Evolutionary conservation across 2,888 invertebrate species (phyloP).

Genomic region (Endotricha flammealis): DNA sequence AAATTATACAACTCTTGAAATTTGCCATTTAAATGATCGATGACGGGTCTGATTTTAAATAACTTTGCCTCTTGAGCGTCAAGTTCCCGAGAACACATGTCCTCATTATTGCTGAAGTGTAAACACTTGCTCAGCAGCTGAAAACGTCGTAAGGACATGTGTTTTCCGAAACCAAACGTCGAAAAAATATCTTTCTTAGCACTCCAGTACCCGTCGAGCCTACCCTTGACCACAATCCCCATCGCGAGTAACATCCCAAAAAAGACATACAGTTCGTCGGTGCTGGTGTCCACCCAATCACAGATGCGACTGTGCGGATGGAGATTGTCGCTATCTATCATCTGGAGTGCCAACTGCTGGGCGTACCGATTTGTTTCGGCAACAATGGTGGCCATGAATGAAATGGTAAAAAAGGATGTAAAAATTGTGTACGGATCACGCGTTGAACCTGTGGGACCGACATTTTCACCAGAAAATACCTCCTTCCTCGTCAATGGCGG

Average conservation of each 20-base stretch:
- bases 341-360: conserved; percentile 21
- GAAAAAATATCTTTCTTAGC: conserved; percentile 16
- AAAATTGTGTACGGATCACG: conserved; percentile 23
- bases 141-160: conserved; percentile 17
- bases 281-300: conserved; percentile 17
- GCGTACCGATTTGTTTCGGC: conserved; percentile 26
- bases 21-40: conserved; percentile 11
- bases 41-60: conserved; percentile 14
- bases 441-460: conserved; percentile 18
- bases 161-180: conserved; percentile 18
- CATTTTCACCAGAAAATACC: conserved; percentile 16
- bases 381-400: conserved; percentile 26
- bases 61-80: conserved; percentile 12
- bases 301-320: conserved; percentile 15
- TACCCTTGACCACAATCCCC: conserved; percentile 15
- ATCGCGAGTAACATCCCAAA: conserved; percentile 19
- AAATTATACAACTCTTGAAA: conserved; percentile 16
- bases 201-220: conserved; percentile 25
- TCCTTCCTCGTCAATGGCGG: conserved; percentile 1
- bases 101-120: conserved; percentile 16
- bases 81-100: conserved; percentile 1
- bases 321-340: conserved; percentile 6
- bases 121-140: conserved; percentile 13
- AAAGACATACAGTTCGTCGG: conserved; percentile 19
- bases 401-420: conserved; percentile 26